Evolutionary conservation across 2,888 invertebrate species (phyloP).

Genomic region (Pseudococcus jackbeardsleyi): DNA sequence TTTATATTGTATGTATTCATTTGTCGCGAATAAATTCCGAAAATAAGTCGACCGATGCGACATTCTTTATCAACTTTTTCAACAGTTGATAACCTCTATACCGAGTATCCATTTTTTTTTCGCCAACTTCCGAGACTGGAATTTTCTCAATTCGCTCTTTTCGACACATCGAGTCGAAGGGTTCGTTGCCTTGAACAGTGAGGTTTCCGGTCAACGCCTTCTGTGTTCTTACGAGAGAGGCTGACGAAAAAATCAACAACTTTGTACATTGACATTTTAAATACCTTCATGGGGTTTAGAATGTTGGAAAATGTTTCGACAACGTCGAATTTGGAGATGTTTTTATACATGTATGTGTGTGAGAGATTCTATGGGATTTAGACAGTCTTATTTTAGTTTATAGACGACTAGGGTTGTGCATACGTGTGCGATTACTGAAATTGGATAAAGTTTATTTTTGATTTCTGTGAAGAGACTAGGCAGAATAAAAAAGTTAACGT

Average conservation of each 20-base stretch:
- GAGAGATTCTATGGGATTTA: too few species aligned
- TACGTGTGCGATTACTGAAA: too few species aligned
- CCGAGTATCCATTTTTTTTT: not conserved
- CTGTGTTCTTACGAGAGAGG: not conserved
- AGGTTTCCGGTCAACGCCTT: constrained; percentile 5
- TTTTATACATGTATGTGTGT: not conserved
- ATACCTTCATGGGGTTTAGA: not conserved
- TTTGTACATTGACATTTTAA: not conserved
- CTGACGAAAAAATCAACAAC: not conserved
- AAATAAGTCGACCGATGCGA: not conserved
- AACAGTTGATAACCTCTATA: not conserved
- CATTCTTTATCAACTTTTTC: constrained; percentile 12
- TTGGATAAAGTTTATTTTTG: too few species aligned
- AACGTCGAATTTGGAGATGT: not conserved
- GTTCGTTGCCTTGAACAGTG: not conserved
- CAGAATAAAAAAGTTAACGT: too few species aligned
- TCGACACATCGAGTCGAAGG: not conserved
- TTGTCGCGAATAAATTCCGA: not conserved
- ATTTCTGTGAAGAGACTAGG: too few species aligned
- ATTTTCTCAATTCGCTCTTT: not conserved
- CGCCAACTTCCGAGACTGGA: not conserved
- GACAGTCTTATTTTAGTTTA: too few species aligned
- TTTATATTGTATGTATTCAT: not conserved
- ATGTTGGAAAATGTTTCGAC: not conserved
- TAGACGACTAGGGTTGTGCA: too few species aligned